Percentiles rank a stretch among this genome's conserved stretches.
Conservation (phyloP, 2,797 vertebrate genomes). For the Artibeus lituratus region DNA sequence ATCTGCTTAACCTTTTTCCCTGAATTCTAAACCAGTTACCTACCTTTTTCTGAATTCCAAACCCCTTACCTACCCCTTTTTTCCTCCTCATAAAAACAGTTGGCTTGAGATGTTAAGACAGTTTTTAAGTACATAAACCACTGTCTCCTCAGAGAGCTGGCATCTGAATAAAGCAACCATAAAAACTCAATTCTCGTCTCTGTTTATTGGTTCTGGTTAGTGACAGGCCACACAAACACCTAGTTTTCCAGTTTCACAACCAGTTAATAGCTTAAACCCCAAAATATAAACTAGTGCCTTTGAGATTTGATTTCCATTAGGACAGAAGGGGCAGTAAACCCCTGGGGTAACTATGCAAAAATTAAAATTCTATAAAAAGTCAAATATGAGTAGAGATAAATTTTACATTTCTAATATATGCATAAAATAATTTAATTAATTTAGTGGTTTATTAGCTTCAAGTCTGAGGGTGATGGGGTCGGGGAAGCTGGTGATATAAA, state of each 20-base stretch:
- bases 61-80: too few relatives aligned
- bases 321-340: background rate
- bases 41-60: background rate
- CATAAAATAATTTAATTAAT: background rate
- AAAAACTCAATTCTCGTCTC: background rate
- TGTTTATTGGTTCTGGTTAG: background rate
- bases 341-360: background rate
- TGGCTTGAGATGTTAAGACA: background rate
- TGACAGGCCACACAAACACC: background rate
- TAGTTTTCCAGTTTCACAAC: background rate
- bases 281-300: background rate
- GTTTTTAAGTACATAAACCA: background rate
- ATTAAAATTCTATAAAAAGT: background rate
- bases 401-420: background rate
- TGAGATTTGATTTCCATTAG: background rate
- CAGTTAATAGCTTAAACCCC: background rate
- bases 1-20: background rate
- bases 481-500: background rate
- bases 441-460: background rate
- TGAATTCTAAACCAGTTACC: background rate
- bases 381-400: background rate
- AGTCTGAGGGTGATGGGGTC: fast-evolving
- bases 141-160: background rate
- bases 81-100: background rate
- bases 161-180: background rate